These are phyloP conservation scores for Silurus meridionalis DNA, from an alignment of 2,113 vertebrate genomes.

Conservation along the genomic window DNA sequence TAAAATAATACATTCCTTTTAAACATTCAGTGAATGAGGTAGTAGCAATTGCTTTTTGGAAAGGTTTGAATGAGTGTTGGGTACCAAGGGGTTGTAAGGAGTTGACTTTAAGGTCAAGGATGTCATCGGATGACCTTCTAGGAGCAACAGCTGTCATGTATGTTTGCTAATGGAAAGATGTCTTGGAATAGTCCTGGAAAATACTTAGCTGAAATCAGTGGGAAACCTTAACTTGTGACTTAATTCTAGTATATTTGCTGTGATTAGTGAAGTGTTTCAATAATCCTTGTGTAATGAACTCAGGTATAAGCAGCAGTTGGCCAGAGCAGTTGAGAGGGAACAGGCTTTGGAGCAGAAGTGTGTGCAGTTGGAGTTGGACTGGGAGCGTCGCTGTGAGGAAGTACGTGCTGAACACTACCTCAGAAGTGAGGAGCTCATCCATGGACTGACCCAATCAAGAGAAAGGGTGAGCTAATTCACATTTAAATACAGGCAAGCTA, in stretches of 20 bases:
- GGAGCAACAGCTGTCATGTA: background rate
- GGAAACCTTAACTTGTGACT: background rate
- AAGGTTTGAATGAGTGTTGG: background rate
- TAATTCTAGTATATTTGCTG: background rate
- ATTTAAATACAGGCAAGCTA: background rate
- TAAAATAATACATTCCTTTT: background rate
- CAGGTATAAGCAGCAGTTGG: conserved; percentile 80
- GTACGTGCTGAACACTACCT: conserved; percentile 67
- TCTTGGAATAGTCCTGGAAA: background rate
- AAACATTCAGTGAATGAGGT: background rate
- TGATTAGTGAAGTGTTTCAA: background rate
- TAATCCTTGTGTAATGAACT: background rate
- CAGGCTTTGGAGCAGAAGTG: conserved; percentile 69
- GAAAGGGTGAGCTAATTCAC: conserved; percentile 72
- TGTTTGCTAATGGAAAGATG: background rate
- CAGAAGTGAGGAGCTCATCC: conserved; percentile 74
- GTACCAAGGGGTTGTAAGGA: background rate
- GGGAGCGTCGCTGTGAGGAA: conserved; percentile 75
- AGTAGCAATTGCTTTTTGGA: background rate
- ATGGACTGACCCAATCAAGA: conserved; percentile 67
- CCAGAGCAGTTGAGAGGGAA: conserved; percentile 68
- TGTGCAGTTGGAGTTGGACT: conserved; percentile 77
- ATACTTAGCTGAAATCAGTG: background rate
- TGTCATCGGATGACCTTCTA: background rate
- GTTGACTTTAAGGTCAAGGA: background rate